phyloP scores from a whole-genome alignment of 2,888 invertebrate species.

The Dryobotodes eremita region DNA sequence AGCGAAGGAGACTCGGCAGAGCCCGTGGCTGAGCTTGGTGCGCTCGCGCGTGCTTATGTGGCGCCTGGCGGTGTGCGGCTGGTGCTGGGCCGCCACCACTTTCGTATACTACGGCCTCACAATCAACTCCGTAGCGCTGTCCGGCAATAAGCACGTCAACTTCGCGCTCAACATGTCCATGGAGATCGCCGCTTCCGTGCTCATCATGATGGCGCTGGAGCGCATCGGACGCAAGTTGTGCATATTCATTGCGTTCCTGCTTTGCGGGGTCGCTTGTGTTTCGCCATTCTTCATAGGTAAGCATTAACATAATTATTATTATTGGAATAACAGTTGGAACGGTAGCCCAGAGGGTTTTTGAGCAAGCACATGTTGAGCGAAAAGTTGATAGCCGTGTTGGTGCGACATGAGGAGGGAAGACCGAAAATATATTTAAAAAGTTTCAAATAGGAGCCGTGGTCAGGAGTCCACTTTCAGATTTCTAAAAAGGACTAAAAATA shows the following conservation, averaged over 20 bases:
- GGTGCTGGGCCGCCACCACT: constrained; percentile 94
- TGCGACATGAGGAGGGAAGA: too few species aligned
- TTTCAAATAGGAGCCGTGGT: too few species aligned
- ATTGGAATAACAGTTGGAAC: too few species aligned
- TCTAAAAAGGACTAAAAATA: too few species aligned
- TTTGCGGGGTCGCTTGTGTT: constrained; percentile 83
- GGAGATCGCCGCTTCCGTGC: constrained; percentile 87
- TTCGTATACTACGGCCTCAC: constrained; percentile 95
- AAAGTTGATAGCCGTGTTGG: too few species aligned
- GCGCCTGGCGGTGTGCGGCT: constrained; percentile 79
- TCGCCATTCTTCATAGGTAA: constrained; percentile 82
- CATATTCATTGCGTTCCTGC: constrained; percentile 81
- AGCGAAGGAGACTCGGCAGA: constrained; percentile 45
- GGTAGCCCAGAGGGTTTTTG: too few species aligned
- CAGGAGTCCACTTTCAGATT: too few species aligned
- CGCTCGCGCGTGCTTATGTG: constrained; percentile 78
- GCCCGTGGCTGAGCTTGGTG: constrained; percentile 79
- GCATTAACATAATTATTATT: constrained; percentile 44
- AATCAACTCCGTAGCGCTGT: constrained; percentile 93
- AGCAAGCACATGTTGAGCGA: too few species aligned
- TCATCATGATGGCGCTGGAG: constrained; percentile 87
- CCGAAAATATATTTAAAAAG: too few species aligned
- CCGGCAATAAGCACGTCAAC: constrained; percentile 94
- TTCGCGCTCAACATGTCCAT: constrained; percentile 90
- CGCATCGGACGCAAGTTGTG: constrained; percentile 83